A percentile compares a stretch with the other conserved stretches of the same genome.
phyloP scores from a whole-genome alignment of 2,113 vertebrate species.

The Plecotus auritus region DNA sequence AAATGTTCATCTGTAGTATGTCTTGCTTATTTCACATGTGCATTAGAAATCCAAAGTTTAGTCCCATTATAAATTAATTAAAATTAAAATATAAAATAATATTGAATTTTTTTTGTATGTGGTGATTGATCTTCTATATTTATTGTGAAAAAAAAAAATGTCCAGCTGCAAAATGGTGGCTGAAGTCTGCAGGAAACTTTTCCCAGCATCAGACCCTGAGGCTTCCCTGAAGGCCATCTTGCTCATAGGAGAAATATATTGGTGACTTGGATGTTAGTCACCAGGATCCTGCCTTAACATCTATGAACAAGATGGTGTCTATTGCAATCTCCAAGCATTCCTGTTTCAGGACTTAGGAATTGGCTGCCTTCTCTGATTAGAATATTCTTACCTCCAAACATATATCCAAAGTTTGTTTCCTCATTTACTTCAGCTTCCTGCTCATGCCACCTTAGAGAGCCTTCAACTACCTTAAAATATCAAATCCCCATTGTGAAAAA shows the following conservation, averaged over 20 bases:
- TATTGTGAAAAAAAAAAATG: background rate
- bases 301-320: background rate
- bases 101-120: background rate
- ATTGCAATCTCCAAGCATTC: background rate
- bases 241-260: background rate
- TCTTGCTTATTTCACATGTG: background rate
- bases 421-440: background rate
- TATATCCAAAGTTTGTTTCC: background rate
- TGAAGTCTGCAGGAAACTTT: background rate
- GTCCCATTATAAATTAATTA: background rate
- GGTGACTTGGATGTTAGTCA: background rate
- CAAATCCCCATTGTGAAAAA: background rate
- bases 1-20: background rate
- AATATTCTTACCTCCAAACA: background rate
- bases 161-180: background rate
- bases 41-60: background rate
- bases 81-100: background rate
- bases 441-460: background rate
- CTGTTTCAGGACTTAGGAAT: background rate
- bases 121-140: background rate
- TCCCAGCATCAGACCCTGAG: background rate
- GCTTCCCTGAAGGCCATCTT: background rate
- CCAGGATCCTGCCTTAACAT: no score
- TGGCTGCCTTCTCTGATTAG: background rate
- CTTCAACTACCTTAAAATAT: background rate